Evolutionary conservation across 2,113 vertebrate genomes (phyloP), one percentile per base, ranked within the genome.

Genomic region (Stercorarius parasiticus): DNA sequence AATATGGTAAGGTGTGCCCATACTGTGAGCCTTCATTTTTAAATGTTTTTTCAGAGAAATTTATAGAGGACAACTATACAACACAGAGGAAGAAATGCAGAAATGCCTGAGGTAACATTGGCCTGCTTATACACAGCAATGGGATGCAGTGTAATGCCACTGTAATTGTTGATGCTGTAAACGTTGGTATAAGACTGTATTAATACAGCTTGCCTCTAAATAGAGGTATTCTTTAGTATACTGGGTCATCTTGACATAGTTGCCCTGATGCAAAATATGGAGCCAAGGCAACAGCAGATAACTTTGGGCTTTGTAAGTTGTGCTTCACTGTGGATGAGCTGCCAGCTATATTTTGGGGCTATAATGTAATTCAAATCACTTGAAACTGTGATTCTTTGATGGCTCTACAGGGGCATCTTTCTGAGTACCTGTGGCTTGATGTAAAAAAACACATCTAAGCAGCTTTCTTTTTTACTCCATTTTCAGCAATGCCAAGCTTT

Each of bases 1-100:
- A 99, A 98, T 99, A 99, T 18, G 99, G 99, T 99, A 98, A 98
- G 90, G 29, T 71, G 58, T 82, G 34, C 29, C 49, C 9, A 2
- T n/a, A 9, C 6, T 56, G 30, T 58, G 30, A 90, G 55, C 4
- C 29, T 91, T 38, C 3, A 8, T 34, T 83, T 88, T 62, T 25
- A 16, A 25, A 5, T 36, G 6, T 6, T 26, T 90, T 19, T 30
- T 52, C 30, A 34, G n/a, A 66, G 26, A 81, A 19, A 50, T 38
- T 27, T 77, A 5, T 30, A 38, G 58, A 64, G 16, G 26, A 36
- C n/a, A 65, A 20, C 17, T 69, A 9, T 74, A 27, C 9, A 43
- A 15, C 22, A 42, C 22, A 61, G 43, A 23, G 30, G 27, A 76
- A 29, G 26, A 17, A 43, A 27, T n/a, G 30, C 49, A 74, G 29